Evolutionary conservation across 1,140 invertebrate genomes (phyloP).

Genomic region (Scaptodrosophila lebanonensis): DNA sequence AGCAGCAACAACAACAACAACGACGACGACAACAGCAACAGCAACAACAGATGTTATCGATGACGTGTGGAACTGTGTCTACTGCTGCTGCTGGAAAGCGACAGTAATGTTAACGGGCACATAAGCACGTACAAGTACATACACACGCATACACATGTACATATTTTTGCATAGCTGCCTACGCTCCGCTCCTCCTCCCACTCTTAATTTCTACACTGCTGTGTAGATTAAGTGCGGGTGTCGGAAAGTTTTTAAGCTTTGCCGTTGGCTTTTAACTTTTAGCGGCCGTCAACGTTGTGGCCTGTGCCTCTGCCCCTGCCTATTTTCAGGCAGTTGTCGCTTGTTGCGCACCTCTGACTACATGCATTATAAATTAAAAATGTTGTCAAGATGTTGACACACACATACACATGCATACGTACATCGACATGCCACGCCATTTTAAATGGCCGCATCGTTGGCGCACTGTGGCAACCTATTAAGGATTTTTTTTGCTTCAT

Average conservation of each 20-base stretch:
- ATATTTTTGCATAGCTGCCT: no score
- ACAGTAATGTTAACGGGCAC: background rate
- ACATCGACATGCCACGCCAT: no score
- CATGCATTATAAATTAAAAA: constrained; percentile 62
- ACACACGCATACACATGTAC: no score
- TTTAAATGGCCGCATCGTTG: constrained; percentile 52
- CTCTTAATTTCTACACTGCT: background rate
- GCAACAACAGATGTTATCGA: background rate
- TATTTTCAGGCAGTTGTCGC: background rate
- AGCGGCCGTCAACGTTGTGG: constrained; percentile 11
- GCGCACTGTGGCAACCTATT: constrained; percentile 45
- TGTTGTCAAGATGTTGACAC: constrained; percentile 44
- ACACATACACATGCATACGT: no score
- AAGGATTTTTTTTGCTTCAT: constrained; percentile 47
- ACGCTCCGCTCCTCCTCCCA: no score
- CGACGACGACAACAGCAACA: background rate
- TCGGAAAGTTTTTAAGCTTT: constrained; percentile 28
- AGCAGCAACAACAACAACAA: background rate
- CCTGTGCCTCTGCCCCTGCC: background rate
- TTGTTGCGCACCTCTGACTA: no score
- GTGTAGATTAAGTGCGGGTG: constrained; percentile 31
- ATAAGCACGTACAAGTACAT: no score
- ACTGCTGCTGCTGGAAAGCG: background rate
- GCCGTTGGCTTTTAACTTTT: constrained; percentile 25
- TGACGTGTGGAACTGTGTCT: no score